Evolutionary conservation across 2,113 vertebrate genomes (phyloP).

Genomic region (Ceuthmochares aereus): DNA sequence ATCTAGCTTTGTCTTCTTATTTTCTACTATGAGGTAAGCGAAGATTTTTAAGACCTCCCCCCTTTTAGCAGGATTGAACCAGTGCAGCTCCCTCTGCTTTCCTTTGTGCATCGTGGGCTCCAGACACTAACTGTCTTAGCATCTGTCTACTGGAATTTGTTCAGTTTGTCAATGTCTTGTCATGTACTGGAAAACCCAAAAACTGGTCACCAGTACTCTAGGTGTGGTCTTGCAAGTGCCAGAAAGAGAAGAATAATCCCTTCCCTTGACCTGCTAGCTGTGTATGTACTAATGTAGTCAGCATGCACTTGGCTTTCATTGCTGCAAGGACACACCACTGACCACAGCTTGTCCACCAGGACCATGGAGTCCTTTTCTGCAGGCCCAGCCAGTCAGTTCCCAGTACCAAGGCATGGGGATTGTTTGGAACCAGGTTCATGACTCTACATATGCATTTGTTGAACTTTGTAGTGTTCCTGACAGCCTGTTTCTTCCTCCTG

Average conservation of each 20-base stretch:
- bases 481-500: background rate
- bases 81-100: background rate
- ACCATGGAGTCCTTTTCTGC: background rate
- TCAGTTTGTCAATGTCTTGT: background rate
- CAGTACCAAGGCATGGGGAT: background rate
- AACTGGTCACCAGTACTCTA: background rate
- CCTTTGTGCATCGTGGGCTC: background rate
- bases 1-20: background rate
- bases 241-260: background rate
- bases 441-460: background rate
- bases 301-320: background rate
- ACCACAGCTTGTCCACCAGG: background rate
- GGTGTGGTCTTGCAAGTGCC: background rate
- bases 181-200: background rate
- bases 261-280: background rate
- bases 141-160: background rate
- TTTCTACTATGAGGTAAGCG: background rate
- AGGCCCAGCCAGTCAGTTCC: background rate
- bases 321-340: background rate
- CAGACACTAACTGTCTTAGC: background rate
- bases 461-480: background rate
- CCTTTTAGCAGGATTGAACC: background rate
- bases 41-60: background rate
- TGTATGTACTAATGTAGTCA: accelerated
- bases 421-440: background rate